Evolutionary conservation across 1,140 invertebrate species (phyloP).

Genomic region (Aphaenogaster rudis): DNA sequence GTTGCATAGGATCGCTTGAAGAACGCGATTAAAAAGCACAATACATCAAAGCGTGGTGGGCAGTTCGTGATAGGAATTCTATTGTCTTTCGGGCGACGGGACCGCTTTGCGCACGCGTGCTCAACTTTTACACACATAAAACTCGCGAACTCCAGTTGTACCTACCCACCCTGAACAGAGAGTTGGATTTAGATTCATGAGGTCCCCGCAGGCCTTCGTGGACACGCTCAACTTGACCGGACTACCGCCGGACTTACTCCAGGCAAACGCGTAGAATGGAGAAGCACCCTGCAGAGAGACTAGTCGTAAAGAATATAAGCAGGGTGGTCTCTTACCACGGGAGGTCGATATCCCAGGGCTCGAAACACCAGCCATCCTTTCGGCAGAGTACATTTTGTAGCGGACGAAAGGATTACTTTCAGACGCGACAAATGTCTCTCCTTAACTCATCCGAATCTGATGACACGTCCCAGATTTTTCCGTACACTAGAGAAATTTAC

Average conservation of each 20-base stretch:
- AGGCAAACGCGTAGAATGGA: slow-evolving; percentile 40
- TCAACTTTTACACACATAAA: slow-evolving; percentile 72
- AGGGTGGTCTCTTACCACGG: slow-evolving; percentile 21
- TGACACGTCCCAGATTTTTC: slow-evolving; percentile 3
- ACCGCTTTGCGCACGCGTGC: not conserved
- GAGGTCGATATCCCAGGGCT: slow-evolving; percentile 30
- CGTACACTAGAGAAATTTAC: not conserved
- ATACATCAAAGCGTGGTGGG: slow-evolving; percentile 60
- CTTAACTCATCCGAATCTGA: slow-evolving; percentile 26
- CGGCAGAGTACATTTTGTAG: slow-evolving; percentile 41
- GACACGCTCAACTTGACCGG: slow-evolving; percentile 60
- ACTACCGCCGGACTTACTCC: slow-evolving; percentile 38
- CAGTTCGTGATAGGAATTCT: slow-evolving; percentile 53
- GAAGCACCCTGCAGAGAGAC: slow-evolving; percentile 12
- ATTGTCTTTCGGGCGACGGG: slow-evolving; percentile 6
- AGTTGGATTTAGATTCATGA: slow-evolving; percentile 71
- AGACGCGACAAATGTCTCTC: slow-evolving; percentile 41
- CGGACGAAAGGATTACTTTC: slow-evolving; percentile 39
- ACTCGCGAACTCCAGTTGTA: slow-evolving; percentile 73
- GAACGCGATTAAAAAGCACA: not conserved
- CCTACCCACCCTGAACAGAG: slow-evolving; percentile 62
- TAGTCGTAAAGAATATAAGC: slow-evolving; percentile 59
- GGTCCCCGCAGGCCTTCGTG: slow-evolving; percentile 61
- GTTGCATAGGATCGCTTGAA: not conserved
- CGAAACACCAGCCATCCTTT: slow-evolving; percentile 27